Evolutionary conservation across 1,140 invertebrate genomes (phyloP), one percentile per base, ranked within the genome.

Genomic region (Achatina immaculata): DNA sequence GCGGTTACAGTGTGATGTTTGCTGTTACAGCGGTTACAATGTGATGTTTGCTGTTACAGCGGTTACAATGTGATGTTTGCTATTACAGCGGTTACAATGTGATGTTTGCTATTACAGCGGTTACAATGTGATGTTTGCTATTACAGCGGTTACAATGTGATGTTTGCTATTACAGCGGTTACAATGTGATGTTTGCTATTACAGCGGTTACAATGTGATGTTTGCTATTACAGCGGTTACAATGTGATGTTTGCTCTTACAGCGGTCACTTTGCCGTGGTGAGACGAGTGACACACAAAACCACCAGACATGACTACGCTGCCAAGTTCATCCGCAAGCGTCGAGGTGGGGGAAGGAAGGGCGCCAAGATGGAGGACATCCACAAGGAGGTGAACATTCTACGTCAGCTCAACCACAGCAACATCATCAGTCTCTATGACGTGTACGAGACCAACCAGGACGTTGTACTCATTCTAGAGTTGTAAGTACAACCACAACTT

Each of bases 251-350:
- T 86, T 89, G 14, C 31, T 36, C 36, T 28, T 24, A 42, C 82
- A 98, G 97, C 90, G 98, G 98, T 51, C 98, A 99, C 93, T 99
- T 98, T 92, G 98, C 97, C 28, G 95, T 96, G 80, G 97, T 99
- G 69, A 94, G 95, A 83, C 94, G 95, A 91, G 96, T 96, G 85
- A 93, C 94, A n/a, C 95, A 98, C 90, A 94, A 95, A 89, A 93
- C 94, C 81, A 96, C 95, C 14, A 95, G 96, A 40, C 93, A 94
- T 83, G 94, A 96, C 90, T 99, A 96, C 93, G 98, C 98, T 0
- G 98, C 97, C 83, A 99, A 99, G 93, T 97, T 96, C 92, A 95
- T 99, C 83, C 94, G 95, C 90, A 97, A 98, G 91, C 92, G 96
- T 84, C 94, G 96, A 86, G 84, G 85, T 21, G 85, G 86, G 0